Conservation (phyloP, 2,113 vertebrate genomes). For the Alces alces region DNA sequence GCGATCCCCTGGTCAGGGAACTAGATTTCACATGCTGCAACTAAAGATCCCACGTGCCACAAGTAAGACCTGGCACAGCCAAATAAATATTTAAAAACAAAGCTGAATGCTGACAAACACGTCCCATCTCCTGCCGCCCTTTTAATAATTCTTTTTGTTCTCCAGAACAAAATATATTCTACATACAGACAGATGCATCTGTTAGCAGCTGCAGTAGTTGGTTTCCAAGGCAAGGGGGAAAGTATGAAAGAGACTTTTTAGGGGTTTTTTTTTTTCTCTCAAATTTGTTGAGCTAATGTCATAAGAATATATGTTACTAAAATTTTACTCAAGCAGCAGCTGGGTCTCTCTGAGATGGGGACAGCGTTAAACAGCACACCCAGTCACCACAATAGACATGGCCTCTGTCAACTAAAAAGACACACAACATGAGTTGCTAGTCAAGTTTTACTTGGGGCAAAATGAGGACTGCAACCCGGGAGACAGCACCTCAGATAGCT, state of each 20-base stretch:
- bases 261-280: background rate
- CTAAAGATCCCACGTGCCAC: background rate
- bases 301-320: background rate
- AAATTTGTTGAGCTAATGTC: background rate
- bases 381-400: background rate
- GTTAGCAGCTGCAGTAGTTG: background rate
- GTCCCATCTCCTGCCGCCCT: background rate
- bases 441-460: background rate
- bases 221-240: background rate
- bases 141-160: constrained; percentile 11
- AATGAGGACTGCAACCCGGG: background rate
- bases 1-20: background rate
- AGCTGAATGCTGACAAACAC: background rate
- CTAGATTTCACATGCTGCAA: background rate
- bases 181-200: background rate
- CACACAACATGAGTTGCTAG: background rate
- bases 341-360: background rate
- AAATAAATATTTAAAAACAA: background rate
- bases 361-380: background rate
- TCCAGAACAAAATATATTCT: background rate
- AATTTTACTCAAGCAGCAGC: background rate
- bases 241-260: background rate
- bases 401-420: background rate
- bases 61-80: background rate
- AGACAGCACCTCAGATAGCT: background rate